Percentiles rank a stretch among this genome's conserved stretches.
phyloP scores from a whole-genome alignment of 1,140 invertebrate species.

The Daktulosphaira vitifoliae region DNA sequence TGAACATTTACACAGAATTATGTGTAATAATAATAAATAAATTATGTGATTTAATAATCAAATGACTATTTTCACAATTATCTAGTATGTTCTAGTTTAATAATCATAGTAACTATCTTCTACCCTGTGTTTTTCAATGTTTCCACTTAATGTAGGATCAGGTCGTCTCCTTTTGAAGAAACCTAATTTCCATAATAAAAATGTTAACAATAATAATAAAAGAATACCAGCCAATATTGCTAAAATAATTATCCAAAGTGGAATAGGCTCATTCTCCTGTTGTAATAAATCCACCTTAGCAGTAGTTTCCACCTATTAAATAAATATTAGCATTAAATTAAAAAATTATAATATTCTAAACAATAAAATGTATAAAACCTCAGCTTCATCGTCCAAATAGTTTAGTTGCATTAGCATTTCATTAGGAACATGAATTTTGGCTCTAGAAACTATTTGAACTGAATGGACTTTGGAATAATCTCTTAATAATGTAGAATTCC shows the following conservation, averaged over 20 bases:
- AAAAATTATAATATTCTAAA: background rate
- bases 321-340: background rate
- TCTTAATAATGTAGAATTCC: constrained; percentile 82
- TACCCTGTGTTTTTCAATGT: constrained; percentile 65
- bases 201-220: constrained; percentile 64
- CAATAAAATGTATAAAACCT: constrained; percentile 45
- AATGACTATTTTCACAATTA: too few species aligned
- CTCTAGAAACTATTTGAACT: constrained; percentile 70
- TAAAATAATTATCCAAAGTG: constrained; percentile 74
- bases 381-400: constrained; percentile 54
- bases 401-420: constrained; percentile 64
- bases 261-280: constrained; percentile 56
- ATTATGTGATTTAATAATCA: too few species aligned
- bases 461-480: constrained; percentile 77
- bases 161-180: constrained; percentile 77
- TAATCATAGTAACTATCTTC: constrained; percentile 48
- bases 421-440: constrained; percentile 59
- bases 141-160: constrained; percentile 71
- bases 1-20: too few species aligned
- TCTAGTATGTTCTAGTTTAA: background rate
- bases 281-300: constrained; percentile 67
- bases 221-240: constrained; percentile 69
- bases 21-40: too few species aligned
- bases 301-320: constrained; percentile 60
- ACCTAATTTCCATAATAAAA: constrained; percentile 71